These are phyloP conservation scores for Xanthostigma xanthostigma DNA, from an alignment of 2,888 invertebrate species.

Conservation along the genomic window DNA sequence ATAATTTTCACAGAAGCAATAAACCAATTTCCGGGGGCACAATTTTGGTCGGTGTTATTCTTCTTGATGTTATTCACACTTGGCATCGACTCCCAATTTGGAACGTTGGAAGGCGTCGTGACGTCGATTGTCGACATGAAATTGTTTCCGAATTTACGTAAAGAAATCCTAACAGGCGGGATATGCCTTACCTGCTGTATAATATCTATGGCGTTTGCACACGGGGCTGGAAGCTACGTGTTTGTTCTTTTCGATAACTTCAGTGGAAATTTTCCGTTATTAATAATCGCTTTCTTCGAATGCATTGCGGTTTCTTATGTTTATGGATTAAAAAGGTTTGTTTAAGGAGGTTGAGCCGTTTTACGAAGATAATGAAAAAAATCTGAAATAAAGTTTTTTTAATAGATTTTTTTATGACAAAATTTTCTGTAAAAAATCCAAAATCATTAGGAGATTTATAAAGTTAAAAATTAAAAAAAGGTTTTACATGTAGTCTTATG, in stretches of 20 bases:
- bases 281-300: slow-evolving; percentile 87
- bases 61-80: slow-evolving; percentile 93
- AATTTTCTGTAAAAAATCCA: no score
- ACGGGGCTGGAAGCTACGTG: slow-evolving; percentile 86
- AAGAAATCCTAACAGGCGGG: slow-evolving; percentile 72
- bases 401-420: no score
- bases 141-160: slow-evolving; percentile 77
- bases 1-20: slow-evolving; percentile 97
- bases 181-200: slow-evolving; percentile 68
- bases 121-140: slow-evolving; percentile 94
- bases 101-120: slow-evolving; percentile 88
- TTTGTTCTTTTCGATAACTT: slow-evolving; percentile 89
- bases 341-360: no score
- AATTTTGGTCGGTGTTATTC: slow-evolving; percentile 91
- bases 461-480: no score
- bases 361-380: no score
- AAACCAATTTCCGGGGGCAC: slow-evolving; percentile 92
- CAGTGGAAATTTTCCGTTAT: slow-evolving; percentile 80
- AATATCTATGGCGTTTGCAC: slow-evolving; percentile 81
- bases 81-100: slow-evolving; percentile 94
- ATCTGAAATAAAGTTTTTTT: no score
- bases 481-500: no score
- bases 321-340: slow-evolving; percentile 77
- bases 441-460: no score
- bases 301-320: slow-evolving; percentile 87